Conservation (phyloP, 2,113 vertebrate species). For the Myanophis thanlyinensis region DNA sequence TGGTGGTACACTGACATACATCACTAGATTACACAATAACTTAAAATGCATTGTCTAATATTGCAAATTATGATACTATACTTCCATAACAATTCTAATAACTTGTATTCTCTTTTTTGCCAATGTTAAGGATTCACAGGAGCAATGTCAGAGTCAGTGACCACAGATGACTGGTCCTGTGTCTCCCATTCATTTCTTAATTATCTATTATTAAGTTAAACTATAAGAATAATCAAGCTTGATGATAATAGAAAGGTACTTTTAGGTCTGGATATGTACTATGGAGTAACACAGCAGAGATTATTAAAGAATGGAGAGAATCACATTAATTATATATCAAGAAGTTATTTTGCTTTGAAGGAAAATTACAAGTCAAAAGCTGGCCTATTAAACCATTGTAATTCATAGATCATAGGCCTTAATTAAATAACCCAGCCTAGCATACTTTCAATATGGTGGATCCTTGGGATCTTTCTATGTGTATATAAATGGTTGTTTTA, state of each 20-base stretch:
- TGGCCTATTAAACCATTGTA: neutral
- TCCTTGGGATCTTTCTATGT: neutral
- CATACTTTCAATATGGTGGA: neutral
- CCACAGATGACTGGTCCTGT: neutral
- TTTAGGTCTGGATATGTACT: neutral
- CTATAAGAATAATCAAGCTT: neutral
- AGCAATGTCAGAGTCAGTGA: neutral
- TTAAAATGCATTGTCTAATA: neutral
- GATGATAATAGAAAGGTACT: neutral
- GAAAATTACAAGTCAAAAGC: neutral
- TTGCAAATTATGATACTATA: neutral
- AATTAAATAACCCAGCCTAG: neutral
- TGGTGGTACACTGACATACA: neutral
- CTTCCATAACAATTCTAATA: neutral
- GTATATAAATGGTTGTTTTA: neutral
- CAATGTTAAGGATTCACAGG: neutral
- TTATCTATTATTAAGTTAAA: neutral
- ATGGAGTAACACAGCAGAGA: neutral
- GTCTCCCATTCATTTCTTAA: neutral
- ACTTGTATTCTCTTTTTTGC: neutral
- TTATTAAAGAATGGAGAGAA: neutral
- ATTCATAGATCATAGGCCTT: neutral
- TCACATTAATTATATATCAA: neutral
- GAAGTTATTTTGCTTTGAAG: neutral
- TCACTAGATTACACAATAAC: neutral